Evolutionary conservation across 2,797 vertebrate species (phyloP), one percentile per base, ranked within the genome.

Genomic region (Sebastolobus alascanus): DNA sequence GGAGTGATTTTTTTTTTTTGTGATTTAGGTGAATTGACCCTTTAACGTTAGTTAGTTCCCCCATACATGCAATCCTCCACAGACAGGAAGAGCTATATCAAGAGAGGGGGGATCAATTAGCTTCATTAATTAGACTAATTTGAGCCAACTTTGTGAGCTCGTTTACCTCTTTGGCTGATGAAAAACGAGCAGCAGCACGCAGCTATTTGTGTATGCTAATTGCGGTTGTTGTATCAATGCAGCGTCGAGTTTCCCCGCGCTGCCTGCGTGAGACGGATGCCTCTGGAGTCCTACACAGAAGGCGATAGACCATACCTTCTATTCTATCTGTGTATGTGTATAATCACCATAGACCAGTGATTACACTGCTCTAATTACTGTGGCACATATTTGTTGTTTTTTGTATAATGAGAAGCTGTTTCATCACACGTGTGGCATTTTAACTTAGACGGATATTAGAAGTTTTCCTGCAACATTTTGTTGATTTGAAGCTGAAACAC

Each of bases 141-240:
- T 79, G 55, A 87, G 70, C 75, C 77, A 86, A 90, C 86, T 92
- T 86, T 82, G 90, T 94, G 89, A 73, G 80, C 87, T 87, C 38
- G 25, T 90, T 90, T 92, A 84, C 90, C 88, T 92, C 87, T 92
- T 75, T 77, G 80, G 63, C 77, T 84, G 75, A 79, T 92, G 88
- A 94, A 82, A 89, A 90, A 94, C 73, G 83, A 89, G 82, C 68
- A 25, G 76, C 74, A 33, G 61, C 68, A 56, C 46, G 16, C 77
- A 46, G 82, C 81, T 83, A 70, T 92, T 94, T 92, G 68, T 87
- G 79, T 84, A 80, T 81, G 84, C 90, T 94, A 94, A 94, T 94
- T 93, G 89, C 31, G 18, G 77, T 80, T 73, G 80, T 86, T 91
- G 87, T 87, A 84, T 88, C 78, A 85, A 70, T 86, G 89, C 71